These are phyloP conservation scores for Sebastiscus tertius DNA, from an alignment of 2,797 vertebrate genomes.

Conservation along the genomic window DNA sequence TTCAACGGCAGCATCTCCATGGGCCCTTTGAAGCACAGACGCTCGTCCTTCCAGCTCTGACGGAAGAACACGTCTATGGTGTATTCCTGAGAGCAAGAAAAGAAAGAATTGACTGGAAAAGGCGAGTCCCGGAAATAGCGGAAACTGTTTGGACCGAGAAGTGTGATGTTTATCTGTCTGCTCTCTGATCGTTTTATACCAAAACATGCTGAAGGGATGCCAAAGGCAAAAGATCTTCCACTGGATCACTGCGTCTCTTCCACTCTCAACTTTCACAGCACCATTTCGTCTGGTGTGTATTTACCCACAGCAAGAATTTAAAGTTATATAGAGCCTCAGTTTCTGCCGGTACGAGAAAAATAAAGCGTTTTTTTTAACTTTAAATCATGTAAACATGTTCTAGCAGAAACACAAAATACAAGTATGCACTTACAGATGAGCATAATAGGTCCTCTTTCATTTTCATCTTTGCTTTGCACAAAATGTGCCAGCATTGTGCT, in stretches of 20 bases:
- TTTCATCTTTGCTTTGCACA: background rate
- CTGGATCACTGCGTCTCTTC: background rate
- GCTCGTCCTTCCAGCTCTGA: slow-evolving; percentile 96
- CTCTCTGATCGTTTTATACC: slow-evolving; percentile 6
- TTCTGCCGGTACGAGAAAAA: background rate
- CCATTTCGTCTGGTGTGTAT: background rate
- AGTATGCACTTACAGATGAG: too few species aligned
- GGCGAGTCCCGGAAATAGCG: background rate
- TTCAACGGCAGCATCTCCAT: slow-evolving; percentile 94
- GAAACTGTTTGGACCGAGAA: background rate
- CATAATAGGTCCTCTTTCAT: too few species aligned
- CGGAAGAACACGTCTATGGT: slow-evolving; percentile 97
- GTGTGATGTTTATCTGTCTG: slow-evolving; percentile 19
- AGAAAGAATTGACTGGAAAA: background rate
- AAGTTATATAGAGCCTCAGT: background rate
- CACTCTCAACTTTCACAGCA: background rate
- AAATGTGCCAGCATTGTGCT: background rate
- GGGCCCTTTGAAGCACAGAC: slow-evolving; percentile 94
- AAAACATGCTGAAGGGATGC: slow-evolving; percentile 7
- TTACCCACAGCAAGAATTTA: background rate
- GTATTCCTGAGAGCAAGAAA: slow-evolving; percentile 85
- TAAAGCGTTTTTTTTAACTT: too few species aligned
- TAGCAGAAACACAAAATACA: too few species aligned
- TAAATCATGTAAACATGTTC: too few species aligned
- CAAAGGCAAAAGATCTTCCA: background rate